Conservation (phyloP, 2,113 vertebrate species). For the Cyprinodon tularosa region DNA sequence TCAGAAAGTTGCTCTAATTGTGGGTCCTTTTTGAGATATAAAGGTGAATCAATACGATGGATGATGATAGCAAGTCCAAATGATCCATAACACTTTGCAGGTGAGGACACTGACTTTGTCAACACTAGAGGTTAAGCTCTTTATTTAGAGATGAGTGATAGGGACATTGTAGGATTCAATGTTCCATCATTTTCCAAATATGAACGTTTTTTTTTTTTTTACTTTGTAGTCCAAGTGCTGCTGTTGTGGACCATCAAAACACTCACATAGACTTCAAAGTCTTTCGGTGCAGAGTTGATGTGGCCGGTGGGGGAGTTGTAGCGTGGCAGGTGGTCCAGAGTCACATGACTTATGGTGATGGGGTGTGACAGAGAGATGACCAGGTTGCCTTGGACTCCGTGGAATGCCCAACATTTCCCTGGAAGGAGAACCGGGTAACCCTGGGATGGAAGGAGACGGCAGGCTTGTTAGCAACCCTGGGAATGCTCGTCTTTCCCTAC, state of each 20-base stretch:
- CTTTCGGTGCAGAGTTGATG: slow-evolving; percentile 90
- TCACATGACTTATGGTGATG: slow-evolving; percentile 86
- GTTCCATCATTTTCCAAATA: not conserved
- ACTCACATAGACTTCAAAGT: slow-evolving; percentile 91
- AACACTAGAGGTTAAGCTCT: no score
- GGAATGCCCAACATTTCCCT: slow-evolving; percentile 95
- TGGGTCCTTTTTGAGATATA: not conserved
- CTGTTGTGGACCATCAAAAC: not conserved
- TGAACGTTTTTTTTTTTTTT: not conserved
- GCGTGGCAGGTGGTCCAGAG: slow-evolving; percentile 90
- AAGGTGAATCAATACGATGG: no score
- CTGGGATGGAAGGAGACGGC: slow-evolving; percentile 16
- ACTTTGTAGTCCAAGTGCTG: not conserved
- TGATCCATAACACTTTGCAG: no score
- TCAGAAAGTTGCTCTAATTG: not conserved
- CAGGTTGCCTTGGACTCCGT: slow-evolving; percentile 88
- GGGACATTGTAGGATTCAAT: no score
- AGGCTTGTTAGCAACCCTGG: not conserved
- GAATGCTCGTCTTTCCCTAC: not conserved
- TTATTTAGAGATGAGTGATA: not conserved
- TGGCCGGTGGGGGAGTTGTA: slow-evolving; percentile 85
- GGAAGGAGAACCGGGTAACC: slow-evolving; percentile 82
- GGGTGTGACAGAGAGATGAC: slow-evolving; percentile 87
- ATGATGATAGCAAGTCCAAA: no score
- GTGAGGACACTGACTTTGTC: no score